phyloP scores from a whole-genome alignment of 2,113 vertebrate species.

The Scatophagus argus region DNA sequence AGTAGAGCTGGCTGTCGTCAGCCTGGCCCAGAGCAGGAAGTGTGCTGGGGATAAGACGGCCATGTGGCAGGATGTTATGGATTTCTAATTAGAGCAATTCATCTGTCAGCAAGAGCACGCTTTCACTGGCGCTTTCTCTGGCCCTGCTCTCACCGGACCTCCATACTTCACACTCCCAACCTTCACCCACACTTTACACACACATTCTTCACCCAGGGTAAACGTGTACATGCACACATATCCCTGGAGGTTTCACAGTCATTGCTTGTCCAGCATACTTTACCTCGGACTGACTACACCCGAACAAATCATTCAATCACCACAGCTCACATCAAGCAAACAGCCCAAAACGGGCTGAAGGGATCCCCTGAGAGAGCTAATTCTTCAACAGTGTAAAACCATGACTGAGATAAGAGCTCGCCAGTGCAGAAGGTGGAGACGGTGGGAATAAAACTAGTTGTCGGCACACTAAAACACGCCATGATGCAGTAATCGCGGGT shows the following conservation, averaged over 20 bases:
- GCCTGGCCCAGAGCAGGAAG: constrained; percentile 98
- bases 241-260: constrained; percentile 51
- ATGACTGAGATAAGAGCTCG: constrained; percentile 66
- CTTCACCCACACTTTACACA: constrained; percentile 48
- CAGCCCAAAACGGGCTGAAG: constrained; percentile 38
- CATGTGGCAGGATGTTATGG: constrained; percentile 99
- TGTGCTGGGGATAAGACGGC: constrained; percentile 97
- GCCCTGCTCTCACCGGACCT: constrained; percentile 54
- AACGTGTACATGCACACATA: constrained; percentile 43
- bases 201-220: constrained; percentile 61
- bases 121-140: constrained; percentile 90
- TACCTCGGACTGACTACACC: constrained; percentile 46
- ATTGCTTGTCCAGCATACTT: constrained; percentile 51
- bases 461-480: constrained; percentile 37
- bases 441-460: constrained; percentile 54
- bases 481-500: constrained; percentile 28
- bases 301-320: constrained; percentile 68
- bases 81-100: constrained; percentile 99
- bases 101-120: constrained; percentile 98
- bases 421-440: constrained; percentile 38
- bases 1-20: constrained; percentile 97
- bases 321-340: constrained; percentile 54
- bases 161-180: constrained; percentile 68
- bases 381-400: constrained; percentile 64
- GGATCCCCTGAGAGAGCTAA: constrained; percentile 60